phyloP scores from a whole-genome alignment of 2,888 invertebrate species.

The Apamea sordens region DNA sequence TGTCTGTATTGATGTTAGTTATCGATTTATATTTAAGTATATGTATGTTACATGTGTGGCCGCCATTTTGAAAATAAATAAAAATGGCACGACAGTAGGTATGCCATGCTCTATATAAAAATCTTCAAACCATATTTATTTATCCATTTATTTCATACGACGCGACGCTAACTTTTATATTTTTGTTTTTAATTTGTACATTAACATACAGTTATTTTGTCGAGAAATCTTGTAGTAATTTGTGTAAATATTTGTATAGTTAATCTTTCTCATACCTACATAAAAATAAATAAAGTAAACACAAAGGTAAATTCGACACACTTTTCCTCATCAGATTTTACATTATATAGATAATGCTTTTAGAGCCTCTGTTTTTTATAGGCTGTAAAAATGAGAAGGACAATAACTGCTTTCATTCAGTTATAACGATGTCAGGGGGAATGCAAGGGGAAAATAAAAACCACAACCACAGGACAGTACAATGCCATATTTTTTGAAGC shows the following conservation, averaged over 20 bases:
- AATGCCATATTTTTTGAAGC: slow-evolving; percentile 38
- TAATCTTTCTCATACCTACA: background rate
- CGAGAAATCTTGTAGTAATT: background rate
- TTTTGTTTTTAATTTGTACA: no score
- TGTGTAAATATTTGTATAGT: background rate
- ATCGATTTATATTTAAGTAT: no score
- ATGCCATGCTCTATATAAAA: background rate
- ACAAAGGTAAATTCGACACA: slow-evolving; percentile 29
- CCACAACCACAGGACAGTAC: slow-evolving; percentile 30
- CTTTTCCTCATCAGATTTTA: slow-evolving; percentile 39
- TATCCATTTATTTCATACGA: no score
- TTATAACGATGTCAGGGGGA: slow-evolving; percentile 38
- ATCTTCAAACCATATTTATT: background rate
- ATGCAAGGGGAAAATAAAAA: slow-evolving; percentile 34
- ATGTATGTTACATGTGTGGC: no score
- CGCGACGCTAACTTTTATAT: no score
- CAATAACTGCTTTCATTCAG: slow-evolving; percentile 41
- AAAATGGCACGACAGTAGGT: no score
- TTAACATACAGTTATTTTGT: no score
- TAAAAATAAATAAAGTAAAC: background rate
- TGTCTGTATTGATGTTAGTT: no score
- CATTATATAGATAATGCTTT: slow-evolving; percentile 42
- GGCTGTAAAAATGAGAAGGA: slow-evolving; percentile 55
- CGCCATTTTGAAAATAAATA: no score
- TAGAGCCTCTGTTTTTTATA: slow-evolving; percentile 53